Evolutionary conservation across 2,888 invertebrate genomes (phyloP).

Genomic region (Galerucella calmariensis): DNA sequence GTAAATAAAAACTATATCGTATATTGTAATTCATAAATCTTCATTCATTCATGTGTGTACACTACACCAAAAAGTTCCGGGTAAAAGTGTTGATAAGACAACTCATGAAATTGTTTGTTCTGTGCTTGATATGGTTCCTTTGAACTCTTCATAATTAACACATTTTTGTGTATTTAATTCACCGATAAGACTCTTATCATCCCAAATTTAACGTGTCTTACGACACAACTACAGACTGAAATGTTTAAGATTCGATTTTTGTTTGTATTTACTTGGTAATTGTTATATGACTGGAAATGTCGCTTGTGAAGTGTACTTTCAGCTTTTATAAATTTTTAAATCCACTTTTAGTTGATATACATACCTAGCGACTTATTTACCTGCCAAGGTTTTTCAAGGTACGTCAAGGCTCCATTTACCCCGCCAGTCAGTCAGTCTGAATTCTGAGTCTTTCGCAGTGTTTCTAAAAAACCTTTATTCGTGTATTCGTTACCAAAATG

Average conservation of each 20-base stretch:
- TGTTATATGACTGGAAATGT: background rate
- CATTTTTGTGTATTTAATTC: slow-evolving; percentile 20
- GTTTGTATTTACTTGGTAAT: background rate
- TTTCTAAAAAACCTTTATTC: no score
- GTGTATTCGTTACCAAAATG: no score
- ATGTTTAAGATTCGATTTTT: background rate
- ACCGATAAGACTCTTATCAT: slow-evolving; percentile 26
- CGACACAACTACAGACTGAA: slow-evolving; percentile 6
- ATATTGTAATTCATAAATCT: slow-evolving; percentile 27
- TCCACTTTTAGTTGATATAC: no score
- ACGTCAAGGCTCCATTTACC: no score
- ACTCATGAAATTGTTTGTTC: slow-evolving; percentile 25
- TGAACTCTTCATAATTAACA: slow-evolving; percentile 31
- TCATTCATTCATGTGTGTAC: slow-evolving; percentile 26
- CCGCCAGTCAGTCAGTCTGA: no score
- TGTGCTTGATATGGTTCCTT: slow-evolving; percentile 34
- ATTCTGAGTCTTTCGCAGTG: no score
- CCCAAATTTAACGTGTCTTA: slow-evolving; percentile 17
- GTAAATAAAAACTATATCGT: slow-evolving; percentile 15
- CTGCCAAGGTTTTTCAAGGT: no score
- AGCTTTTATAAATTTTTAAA: no score
- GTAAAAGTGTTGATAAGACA: slow-evolving; percentile 23
- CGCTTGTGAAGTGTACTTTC: background rate
- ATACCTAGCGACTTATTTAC: no score
- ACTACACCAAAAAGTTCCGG: slow-evolving; percentile 14